Base-by-base conservation (phyloP, 2,797 vertebrate species). In the Denticeps clupeoides region DNA sequence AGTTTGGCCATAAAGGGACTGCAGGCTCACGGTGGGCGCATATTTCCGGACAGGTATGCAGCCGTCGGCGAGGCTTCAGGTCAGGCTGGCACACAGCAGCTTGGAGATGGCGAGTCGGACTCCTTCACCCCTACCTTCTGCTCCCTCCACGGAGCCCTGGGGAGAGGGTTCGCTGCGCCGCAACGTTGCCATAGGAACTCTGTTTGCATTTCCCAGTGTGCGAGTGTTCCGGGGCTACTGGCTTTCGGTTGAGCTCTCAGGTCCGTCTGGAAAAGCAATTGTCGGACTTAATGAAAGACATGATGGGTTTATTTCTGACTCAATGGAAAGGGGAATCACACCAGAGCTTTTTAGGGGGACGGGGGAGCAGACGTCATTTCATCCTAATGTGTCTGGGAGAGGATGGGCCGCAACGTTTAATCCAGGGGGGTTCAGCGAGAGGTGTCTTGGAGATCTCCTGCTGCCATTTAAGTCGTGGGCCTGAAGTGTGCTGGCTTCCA, bases 151-250 rank as follows among this genome's bases (percentile, higher is more conserved):
- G 45, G 11, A 49, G 72, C 68, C 62, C 60, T 50, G 32, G 62
- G 55, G 16, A 38, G 74, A 59, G 62, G 60, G 69, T 78, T 82
- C 74, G 63, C 71, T 61, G 64, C 67, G 38, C 70, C 47, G 56
- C 64, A 62, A 40, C 11, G 72, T 86, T 69, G 53, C 78, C 76
- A 87, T 82, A 69, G 83, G 64, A 73, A 83, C 80, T 71, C 65
- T 84, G 77, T 85, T 85, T 85, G 82, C 77, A 77, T 82, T 85
- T 85, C 84, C 82, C 84, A 87, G 75, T 71, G 69, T 70, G 64
- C 53, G 62, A 69, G n/a, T n/a, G n/a, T 75, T 78, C 62, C 40
- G 58, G 61, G 71, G 68, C 60, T 52, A 55, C 69, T 66, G 74
- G 67, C 71, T 66, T 77, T 79, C 71, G 74, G 71, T 68, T 69